Conservation (phyloP, 2,113 vertebrate species). For the Callipepla squamata region DNA sequence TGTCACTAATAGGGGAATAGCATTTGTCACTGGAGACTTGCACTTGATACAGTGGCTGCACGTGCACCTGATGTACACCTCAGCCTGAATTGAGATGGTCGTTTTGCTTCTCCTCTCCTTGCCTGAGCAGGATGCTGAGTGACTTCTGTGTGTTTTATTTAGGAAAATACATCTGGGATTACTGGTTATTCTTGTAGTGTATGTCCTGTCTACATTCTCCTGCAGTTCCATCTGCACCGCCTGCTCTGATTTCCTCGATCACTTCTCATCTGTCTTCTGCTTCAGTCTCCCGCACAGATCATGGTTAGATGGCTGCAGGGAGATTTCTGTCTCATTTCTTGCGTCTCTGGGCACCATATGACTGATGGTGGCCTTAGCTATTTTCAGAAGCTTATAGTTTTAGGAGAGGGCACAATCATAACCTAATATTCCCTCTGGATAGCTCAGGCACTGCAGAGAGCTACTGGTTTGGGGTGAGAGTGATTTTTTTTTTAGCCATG, state of each 20-base stretch:
- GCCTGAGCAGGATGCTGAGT: background rate
- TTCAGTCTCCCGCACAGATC: background rate
- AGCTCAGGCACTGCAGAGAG: background rate
- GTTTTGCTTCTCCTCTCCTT: background rate
- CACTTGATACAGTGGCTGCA: background rate
- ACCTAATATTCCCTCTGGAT: background rate
- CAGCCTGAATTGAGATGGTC: background rate
- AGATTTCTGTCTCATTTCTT: background rate
- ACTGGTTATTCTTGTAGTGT: background rate
- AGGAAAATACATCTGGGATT: background rate
- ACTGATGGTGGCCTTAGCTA: background rate
- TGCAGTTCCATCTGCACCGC: background rate
- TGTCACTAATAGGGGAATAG: background rate
- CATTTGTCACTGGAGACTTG: background rate
- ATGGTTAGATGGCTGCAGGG: background rate
- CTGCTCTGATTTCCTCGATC: background rate
- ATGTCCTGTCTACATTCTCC: background rate
- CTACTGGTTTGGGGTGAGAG: background rate
- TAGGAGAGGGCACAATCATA: background rate
- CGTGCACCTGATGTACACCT: background rate
- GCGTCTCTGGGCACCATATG: background rate
- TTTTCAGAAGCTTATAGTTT: background rate
- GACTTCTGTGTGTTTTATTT: background rate
- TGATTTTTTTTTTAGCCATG: background rate
- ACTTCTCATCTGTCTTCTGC: background rate